These are phyloP conservation scores for Chelmon rostratus DNA, from an alignment of 2,797 vertebrate genomes.

Conservation along the genomic window DNA sequence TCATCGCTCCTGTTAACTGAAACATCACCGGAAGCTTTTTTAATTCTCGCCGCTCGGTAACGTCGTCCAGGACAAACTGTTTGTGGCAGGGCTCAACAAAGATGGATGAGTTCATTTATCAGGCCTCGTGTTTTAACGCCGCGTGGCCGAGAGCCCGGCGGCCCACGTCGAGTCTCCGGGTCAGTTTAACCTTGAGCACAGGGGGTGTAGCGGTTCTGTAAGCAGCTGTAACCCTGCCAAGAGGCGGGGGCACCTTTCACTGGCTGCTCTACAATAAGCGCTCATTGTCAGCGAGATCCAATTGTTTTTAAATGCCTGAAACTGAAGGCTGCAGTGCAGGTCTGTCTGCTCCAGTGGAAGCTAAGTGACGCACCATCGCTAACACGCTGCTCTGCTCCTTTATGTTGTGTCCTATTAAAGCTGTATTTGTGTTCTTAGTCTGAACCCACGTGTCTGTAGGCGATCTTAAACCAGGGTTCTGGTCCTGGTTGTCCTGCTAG, in stretches of 20 bases:
- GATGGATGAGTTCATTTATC: constrained; percentile 85
- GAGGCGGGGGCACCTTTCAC: constrained; percentile 61
- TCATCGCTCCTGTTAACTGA: constrained; percentile 35
- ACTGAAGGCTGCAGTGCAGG: constrained; percentile 32
- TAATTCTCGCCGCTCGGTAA: constrained; percentile 67
- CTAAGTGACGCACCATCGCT: constrained; percentile 1
- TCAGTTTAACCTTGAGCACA: constrained; percentile 85
- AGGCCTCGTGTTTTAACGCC: constrained; percentile 79
- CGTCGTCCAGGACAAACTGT: constrained; percentile 66
- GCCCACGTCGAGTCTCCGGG: constrained; percentile 77
- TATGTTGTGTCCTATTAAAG: neutral
- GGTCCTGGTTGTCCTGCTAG: constrained; percentile 11
- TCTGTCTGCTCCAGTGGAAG: constrained; percentile 21
- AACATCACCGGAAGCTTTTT: constrained; percentile 23
- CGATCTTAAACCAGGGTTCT: neutral
- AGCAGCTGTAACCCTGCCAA: constrained; percentile 73
- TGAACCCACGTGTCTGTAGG: constrained; percentile 11
- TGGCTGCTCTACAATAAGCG: constrained; percentile 51
- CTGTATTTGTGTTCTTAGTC: neutral
- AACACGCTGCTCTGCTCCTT: neutral
- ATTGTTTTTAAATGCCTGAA: constrained; percentile 64
- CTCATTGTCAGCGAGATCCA: constrained; percentile 41
- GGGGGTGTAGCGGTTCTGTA: constrained; percentile 65
- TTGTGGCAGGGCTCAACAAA: constrained; percentile 73
- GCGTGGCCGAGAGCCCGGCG: constrained; percentile 74